Base-by-base conservation (phyloP, 2,888 invertebrate species). In the Resseliella maxima region DNA sequence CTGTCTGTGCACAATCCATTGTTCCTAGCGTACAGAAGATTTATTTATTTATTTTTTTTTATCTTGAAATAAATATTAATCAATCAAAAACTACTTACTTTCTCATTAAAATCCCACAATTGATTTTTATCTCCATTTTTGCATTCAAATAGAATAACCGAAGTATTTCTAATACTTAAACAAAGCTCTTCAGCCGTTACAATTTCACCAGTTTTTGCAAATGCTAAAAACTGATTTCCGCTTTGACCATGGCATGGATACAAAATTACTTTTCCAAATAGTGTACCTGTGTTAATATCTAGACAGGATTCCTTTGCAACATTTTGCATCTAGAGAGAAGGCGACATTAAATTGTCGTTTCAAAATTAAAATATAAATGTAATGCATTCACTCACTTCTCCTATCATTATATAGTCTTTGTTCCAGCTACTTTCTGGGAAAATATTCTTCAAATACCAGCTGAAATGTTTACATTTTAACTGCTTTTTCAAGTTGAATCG, bases 361-460 rank as follows among this genome's bases (percentile, higher is more conserved):
- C 1, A 35, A 21, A 36, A 83, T 3, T n/a, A 83, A 83, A 5
- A 21, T 6, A 83, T 1, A 83, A 83, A 38, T 1, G 21, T n/a
- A 83, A 8, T 83, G 0, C n/a, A n/a, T 41, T 27, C 45, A 45
- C 41, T 41, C 6, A 85, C 85, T 6, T 46, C 8, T 24, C 85
- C 85, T 6, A 85, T 31, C 12, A 31, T 27, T 27, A 31, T 46
- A 31, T 46, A 85, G 10, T 85, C 85, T 31, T 50, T 54, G 0
- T 27, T 38, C 35, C 36, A 85, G 21, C 12, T 21, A 45, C 54
- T 85, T 90, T 96, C 96, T 3, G 96, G 97, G 91, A 95, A 97
- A 88, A 97, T 93, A 90, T 94, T 96, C 89, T 96, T 94, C 90
- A 97, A 92, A 90, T 95, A 96, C 96, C 96, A 97, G 90, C 94